A percentile compares a stretch with the other conserved stretches of the same genome.
phyloP scores from a whole-genome alignment of 2,113 vertebrate species.

The Lophura nycthemera region DNA sequence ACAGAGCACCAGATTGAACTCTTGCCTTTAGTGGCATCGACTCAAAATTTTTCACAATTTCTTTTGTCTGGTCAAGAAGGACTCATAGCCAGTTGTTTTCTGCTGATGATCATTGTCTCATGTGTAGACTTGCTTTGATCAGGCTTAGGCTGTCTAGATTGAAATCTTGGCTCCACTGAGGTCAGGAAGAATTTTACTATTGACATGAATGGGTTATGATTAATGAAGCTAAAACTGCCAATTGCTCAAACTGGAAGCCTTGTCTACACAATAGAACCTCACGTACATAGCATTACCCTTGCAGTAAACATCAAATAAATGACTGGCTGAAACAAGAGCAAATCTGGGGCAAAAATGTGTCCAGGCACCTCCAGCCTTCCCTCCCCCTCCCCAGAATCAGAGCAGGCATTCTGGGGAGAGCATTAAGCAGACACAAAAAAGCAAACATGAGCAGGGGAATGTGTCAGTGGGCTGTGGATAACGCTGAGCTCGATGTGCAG shows the following conservation, averaged over 20 bases:
- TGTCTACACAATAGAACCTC: neutral
- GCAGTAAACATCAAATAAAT: neutral
- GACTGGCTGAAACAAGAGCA: neutral
- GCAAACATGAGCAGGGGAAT: neutral
- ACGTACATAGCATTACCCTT: neutral
- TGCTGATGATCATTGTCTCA: neutral
- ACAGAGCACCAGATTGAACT: neutral
- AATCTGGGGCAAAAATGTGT: neutral
- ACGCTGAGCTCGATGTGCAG: slow-evolving; percentile 28
- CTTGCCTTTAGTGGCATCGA: neutral
- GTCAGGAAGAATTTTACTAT: neutral
- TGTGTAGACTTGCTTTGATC: neutral
- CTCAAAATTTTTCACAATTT: neutral
- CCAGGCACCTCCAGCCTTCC: neutral
- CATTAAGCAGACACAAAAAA: neutral
- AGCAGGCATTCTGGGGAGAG: neutral
- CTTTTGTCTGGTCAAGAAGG: neutral
- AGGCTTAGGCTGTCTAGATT: neutral
- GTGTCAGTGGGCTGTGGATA: slow-evolving; percentile 10
- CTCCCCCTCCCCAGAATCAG: neutral
- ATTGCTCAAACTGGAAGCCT: neutral
- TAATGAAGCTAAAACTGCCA: neutral
- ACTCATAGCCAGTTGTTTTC: neutral
- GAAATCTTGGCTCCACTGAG: neutral
- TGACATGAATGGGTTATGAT: neutral